These are phyloP conservation scores for Drosophila athabasca DNA, from an alignment of 1,140 invertebrate species.

Conservation along the genomic window DNA sequence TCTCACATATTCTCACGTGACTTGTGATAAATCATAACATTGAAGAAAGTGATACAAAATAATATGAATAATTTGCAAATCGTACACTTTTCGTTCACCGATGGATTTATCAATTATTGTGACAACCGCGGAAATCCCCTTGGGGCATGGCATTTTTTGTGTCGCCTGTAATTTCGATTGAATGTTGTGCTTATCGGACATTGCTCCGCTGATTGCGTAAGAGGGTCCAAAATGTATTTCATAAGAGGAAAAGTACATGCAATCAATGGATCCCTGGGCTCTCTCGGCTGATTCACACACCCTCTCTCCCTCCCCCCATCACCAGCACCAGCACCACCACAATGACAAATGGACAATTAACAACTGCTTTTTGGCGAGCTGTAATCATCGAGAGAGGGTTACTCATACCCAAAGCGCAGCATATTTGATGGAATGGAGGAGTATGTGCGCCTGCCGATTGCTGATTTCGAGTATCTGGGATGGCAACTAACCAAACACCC, in stretches of 20 bases:
- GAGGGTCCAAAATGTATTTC: slow-evolving; percentile 18
- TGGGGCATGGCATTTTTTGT: neutral
- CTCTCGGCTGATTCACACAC: slow-evolving; percentile 59
- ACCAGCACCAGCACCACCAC: slow-evolving; percentile 4
- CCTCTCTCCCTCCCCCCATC: too few relatives aligned
- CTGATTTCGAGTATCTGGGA: too few relatives aligned
- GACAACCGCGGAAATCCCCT: neutral
- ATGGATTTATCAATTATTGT: slow-evolving; percentile 7
- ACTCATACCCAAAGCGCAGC: too few relatives aligned
- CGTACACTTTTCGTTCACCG: neutral
- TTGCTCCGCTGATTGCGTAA: slow-evolving; percentile 29
- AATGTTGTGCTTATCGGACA: slow-evolving; percentile 30
- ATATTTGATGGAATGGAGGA: too few relatives aligned
- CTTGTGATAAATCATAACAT: slow-evolving; percentile 5
- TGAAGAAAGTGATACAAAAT: slow-evolving; percentile 12
- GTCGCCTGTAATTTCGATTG: neutral
- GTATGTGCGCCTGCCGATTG: too few relatives aligned
- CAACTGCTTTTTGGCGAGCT: slow-evolving; percentile 45
- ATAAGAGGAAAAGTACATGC: slow-evolving; percentile 10
- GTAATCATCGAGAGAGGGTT: slow-evolving; percentile 31
- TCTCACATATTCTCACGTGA: slow-evolving; percentile 22
- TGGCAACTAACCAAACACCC: neutral
- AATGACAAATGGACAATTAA: slow-evolving; percentile 62
- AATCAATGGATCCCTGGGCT: neutral
- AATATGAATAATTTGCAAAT: neutral